phyloP scores from a whole-genome alignment of 2,888 invertebrate species.

The Protophormia terraenovae region DNA sequence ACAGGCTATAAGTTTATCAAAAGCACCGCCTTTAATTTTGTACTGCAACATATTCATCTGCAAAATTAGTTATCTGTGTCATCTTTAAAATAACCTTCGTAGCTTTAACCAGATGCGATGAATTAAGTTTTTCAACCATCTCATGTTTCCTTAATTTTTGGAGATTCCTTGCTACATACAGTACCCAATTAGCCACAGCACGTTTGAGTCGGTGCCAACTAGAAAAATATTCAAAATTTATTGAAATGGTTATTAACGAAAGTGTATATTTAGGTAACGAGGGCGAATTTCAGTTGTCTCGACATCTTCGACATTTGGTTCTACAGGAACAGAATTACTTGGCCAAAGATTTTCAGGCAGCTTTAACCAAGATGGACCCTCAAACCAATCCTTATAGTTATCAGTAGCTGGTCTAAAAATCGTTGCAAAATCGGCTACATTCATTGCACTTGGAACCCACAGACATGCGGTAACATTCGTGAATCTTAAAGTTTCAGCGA shows the following conservation, averaged over 20 bases:
- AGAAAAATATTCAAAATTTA: not conserved
- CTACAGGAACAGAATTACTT: not conserved
- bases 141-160: slow-evolving; percentile 17
- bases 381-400: slow-evolving; percentile 44
- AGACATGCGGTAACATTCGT: not conserved
- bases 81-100: slow-evolving; percentile 24
- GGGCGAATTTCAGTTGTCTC: slow-evolving; percentile 2
- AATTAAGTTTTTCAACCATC: not conserved
- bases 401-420: slow-evolving; percentile 11
- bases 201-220: slow-evolving; percentile 1
- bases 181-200: slow-evolving; percentile 19
- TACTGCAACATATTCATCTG: slow-evolving; percentile 45
- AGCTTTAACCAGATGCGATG: slow-evolving; percentile 13
- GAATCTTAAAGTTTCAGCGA: not conserved
- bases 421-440: slow-evolving; percentile 36
- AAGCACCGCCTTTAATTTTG: slow-evolving; percentile 31
- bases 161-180: not conserved
- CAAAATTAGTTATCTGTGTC: slow-evolving; percentile 40
- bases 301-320: not conserved
- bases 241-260: not conserved
- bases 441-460: not conserved
- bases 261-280: not conserved
- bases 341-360: slow-evolving; percentile 20
- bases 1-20: not conserved
- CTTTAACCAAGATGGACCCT: slow-evolving; percentile 42